phyloP scores from a whole-genome alignment of 2,797 vertebrate species.

The Spheniscus humboldti region DNA sequence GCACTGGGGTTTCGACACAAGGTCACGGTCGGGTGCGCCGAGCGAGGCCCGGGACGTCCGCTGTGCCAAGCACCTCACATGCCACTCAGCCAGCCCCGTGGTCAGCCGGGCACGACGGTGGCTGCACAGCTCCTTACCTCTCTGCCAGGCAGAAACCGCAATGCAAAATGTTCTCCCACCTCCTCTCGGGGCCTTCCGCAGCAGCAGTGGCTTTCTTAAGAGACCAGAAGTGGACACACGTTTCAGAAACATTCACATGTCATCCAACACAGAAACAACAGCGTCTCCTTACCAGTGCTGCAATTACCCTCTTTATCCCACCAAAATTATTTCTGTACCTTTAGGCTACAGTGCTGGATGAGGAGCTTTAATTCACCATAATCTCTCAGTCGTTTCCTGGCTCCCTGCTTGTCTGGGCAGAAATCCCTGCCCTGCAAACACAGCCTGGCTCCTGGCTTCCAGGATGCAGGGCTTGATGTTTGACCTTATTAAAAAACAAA shows the following conservation, averaged over 20 bases:
- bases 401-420: background rate
- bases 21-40: accelerated
- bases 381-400: background rate
- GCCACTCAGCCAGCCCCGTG: accelerated
- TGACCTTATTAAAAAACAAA: background rate
- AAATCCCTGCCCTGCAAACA: background rate
- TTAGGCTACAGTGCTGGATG: background rate
- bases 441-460: background rate
- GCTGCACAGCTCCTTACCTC: background rate
- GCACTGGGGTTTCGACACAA: accelerated
- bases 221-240: background rate
- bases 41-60: background rate
- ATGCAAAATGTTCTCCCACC: accelerated
- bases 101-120: accelerated
- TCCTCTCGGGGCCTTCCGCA: background rate
- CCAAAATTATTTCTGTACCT: background rate
- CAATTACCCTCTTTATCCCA: background rate
- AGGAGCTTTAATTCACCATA: background rate
- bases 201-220: background rate
- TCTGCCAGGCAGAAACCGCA: background rate
- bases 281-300: background rate
- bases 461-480: background rate
- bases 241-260: background rate
- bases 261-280: background rate
- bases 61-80: accelerated